Conservation (phyloP, 1,140 invertebrate species). For the Nebria ingens region DNA sequence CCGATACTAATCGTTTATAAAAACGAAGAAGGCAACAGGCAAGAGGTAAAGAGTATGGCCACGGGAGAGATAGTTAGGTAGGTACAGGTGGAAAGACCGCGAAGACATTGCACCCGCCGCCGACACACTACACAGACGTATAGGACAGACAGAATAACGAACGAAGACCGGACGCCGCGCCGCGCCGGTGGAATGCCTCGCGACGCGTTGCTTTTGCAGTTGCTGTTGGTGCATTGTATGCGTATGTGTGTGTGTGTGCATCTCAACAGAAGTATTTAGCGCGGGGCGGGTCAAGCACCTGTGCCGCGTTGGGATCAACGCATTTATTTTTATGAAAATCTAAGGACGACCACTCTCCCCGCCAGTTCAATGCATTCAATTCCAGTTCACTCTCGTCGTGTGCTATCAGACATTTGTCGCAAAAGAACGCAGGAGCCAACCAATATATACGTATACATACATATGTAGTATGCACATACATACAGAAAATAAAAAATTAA, state of each 20-base stretch:
- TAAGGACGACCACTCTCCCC: conserved; percentile 17
- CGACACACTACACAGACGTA: neutral
- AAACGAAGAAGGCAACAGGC: no score
- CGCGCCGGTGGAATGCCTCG: neutral
- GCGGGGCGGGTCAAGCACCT: conserved; percentile 15
- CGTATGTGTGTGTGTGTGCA: no score
- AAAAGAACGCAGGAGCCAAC: neutral
- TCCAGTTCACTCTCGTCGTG: neutral
- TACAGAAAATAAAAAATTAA: no score
- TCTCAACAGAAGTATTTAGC: conserved; percentile 12
- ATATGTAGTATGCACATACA: neutral
- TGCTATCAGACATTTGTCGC: neutral
- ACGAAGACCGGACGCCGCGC: neutral
- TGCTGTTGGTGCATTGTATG: conserved; percentile 6
- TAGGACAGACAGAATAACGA: neutral
- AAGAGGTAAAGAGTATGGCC: no score
- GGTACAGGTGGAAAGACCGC: neutral
- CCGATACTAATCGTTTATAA: no score
- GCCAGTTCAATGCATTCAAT: conserved; percentile 14
- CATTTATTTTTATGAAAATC: conserved; percentile 18
- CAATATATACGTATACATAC: no score
- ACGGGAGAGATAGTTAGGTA: neutral
- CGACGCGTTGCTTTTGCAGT: neutral
- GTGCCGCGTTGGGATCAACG: conserved; percentile 14
- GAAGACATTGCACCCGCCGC: neutral